Conservation (phyloP, 2,888 invertebrate genomes). For the Eledone cirrhosa region DNA sequence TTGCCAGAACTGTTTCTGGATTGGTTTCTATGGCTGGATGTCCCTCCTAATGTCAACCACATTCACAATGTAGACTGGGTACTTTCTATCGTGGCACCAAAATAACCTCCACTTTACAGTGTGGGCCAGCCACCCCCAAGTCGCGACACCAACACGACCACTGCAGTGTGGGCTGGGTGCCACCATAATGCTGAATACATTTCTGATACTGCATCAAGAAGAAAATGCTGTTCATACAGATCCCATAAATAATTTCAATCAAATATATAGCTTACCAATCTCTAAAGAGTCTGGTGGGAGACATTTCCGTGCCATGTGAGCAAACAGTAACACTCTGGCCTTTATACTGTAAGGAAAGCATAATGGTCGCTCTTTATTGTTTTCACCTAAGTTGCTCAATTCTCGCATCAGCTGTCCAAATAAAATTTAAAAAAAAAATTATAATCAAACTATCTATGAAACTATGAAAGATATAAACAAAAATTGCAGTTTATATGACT, state of each 20-base stretch:
- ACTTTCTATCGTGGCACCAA: too few relatives aligned
- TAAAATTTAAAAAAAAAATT: constrained; percentile 29
- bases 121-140: too few relatives aligned
- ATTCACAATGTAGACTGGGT: too few relatives aligned
- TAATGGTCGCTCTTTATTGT: constrained; percentile 93
- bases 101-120: too few relatives aligned
- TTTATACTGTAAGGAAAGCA: constrained; percentile 84
- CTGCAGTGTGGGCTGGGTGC: too few relatives aligned
- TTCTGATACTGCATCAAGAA: too few relatives aligned
- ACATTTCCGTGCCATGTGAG: constrained; percentile 86
- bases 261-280: constrained; percentile 48
- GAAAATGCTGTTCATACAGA: too few relatives aligned
- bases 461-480: neutral
- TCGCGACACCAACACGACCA: too few relatives aligned
- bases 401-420: constrained; percentile 80
- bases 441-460: neutral
- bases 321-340: constrained; percentile 92
- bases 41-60: too few relatives aligned
- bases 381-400: constrained; percentile 90
- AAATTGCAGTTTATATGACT: neutral
- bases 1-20: too few relatives aligned
- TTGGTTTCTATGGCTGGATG: too few relatives aligned
- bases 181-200: neutral
- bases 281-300: constrained; percentile 65
- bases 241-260: too few relatives aligned